Percentiles rank a stretch among this genome's conserved stretches.
phyloP scores from a whole-genome alignment of 2,113 vertebrate species.

The Chiloscyllium plagiosum region DNA sequence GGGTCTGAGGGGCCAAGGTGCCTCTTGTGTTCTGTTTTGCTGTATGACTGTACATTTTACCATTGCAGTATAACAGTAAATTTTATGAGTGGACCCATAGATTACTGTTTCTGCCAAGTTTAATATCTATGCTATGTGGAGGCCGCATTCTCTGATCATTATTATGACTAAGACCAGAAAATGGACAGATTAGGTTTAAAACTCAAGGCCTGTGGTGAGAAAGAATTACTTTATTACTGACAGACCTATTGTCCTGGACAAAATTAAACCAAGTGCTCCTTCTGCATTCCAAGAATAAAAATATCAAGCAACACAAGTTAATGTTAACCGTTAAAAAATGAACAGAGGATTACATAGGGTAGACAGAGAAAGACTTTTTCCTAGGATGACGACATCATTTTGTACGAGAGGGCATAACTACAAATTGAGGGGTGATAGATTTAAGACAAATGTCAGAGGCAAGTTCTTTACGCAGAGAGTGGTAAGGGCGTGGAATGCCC shows the following conservation, averaged over 20 bases:
- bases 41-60: not conserved
- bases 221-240: not conserved
- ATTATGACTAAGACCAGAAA: not conserved
- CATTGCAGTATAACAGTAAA: not conserved
- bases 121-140: not conserved
- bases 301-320: not conserved
- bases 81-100: not conserved
- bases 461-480: too few relatives aligned
- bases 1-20: too few relatives aligned
- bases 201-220: not conserved
- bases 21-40: not conserved
- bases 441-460: too few relatives aligned
- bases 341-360: too few relatives aligned
- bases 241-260: not conserved
- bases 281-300: not conserved
- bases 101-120: not conserved
- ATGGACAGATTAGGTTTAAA: not conserved
- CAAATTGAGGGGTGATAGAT: too few relatives aligned
- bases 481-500: too few relatives aligned
- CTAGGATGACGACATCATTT: too few relatives aligned
- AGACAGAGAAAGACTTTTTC: too few relatives aligned
- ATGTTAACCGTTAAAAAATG: not conserved
- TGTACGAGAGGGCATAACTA: too few relatives aligned
- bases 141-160: not conserved
- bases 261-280: not conserved